Percentiles rank a stretch among this genome's conserved stretches.
These are phyloP conservation scores for Lophochroa leadbeateri DNA, from an alignment of 2,113 vertebrate species.

Conservation along the genomic window DNA sequence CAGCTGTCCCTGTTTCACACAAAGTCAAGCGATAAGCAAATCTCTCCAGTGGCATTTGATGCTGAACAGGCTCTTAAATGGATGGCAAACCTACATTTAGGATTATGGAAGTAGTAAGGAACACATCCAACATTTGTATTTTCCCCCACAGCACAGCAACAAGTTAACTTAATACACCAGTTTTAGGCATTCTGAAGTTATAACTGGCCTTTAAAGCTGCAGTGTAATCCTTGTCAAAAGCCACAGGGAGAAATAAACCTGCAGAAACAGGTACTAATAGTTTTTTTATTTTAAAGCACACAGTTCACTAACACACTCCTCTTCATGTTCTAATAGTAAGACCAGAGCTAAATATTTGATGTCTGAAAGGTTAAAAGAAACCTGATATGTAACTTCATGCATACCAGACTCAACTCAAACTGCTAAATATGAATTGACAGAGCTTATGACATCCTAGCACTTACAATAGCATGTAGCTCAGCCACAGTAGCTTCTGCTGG, in stretches of 20 bases:
- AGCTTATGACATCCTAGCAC: not conserved
- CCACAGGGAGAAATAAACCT: not conserved
- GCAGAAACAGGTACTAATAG: not conserved
- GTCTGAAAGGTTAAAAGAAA: conserved; percentile 35
- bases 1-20: not conserved
- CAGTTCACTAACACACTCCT: not conserved
- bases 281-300: not conserved
- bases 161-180: not conserved
- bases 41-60: not conserved
- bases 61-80: not conserved
- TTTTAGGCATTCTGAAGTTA: not conserved
- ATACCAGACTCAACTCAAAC: not conserved
- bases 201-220: not conserved
- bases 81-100: not conserved
- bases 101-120: not conserved
- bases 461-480: not conserved
- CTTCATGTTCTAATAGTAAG: not conserved
- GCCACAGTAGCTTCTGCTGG: not conserved
- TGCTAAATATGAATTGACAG: conserved; percentile 11
- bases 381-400: not conserved
- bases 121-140: not conserved
- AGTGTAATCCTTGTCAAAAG: not conserved
- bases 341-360: not conserved
- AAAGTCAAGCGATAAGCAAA: not conserved
- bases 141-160: not conserved